Evolutionary conservation across 2,888 invertebrate species (phyloP).

Genomic region (Syritta pipiens): DNA sequence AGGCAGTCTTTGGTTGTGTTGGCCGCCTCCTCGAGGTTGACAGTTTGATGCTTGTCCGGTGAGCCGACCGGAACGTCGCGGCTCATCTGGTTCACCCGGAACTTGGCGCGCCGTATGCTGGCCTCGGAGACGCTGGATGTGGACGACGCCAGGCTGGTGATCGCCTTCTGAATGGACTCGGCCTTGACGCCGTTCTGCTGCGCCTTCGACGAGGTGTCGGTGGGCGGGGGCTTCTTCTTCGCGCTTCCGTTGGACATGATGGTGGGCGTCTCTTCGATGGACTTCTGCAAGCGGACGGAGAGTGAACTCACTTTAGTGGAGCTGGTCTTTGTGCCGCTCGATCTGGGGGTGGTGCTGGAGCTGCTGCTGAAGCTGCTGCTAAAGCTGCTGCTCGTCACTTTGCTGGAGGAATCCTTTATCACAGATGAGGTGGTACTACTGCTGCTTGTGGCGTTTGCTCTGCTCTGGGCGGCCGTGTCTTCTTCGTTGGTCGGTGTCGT

Average conservation of each 20-base stretch:
- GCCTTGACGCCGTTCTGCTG: conserved; percentile 54
- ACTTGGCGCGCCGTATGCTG: conserved; percentile 82
- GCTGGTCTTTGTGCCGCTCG: conserved; percentile 44
- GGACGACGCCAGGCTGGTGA: conserved; percentile 30
- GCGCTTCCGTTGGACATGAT: conserved; percentile 71
- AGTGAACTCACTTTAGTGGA: conserved; percentile 72
- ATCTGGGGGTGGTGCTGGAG: conserved; percentile 20
- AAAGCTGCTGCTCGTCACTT: conserved; percentile 13
- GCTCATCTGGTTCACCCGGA: conserved; percentile 84
- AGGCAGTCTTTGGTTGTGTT: conserved; percentile 88
- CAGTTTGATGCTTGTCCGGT: conserved; percentile 81
- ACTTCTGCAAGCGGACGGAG: conserved; percentile 76
- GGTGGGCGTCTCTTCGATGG: conserved; percentile 77
- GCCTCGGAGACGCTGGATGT: conserved; percentile 71
- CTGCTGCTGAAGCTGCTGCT: conserved; percentile 28
- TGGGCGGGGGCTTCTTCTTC: conserved; percentile 23
- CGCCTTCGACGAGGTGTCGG: conserved; percentile 27
- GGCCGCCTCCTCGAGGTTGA: conserved; percentile 81
- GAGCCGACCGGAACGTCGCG: conserved; percentile 86
- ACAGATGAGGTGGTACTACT: conserved; percentile 62
- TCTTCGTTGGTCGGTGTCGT: conserved; percentile 54
- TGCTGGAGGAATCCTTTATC: conserved; percentile 55
- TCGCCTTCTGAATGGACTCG: conserved; percentile 49
- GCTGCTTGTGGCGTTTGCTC: conserved; percentile 64
- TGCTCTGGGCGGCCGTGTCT: conserved; percentile 25